Base-by-base conservation (phyloP, 2,113 vertebrate genomes). In the Semnopithecus entellus region DNA sequence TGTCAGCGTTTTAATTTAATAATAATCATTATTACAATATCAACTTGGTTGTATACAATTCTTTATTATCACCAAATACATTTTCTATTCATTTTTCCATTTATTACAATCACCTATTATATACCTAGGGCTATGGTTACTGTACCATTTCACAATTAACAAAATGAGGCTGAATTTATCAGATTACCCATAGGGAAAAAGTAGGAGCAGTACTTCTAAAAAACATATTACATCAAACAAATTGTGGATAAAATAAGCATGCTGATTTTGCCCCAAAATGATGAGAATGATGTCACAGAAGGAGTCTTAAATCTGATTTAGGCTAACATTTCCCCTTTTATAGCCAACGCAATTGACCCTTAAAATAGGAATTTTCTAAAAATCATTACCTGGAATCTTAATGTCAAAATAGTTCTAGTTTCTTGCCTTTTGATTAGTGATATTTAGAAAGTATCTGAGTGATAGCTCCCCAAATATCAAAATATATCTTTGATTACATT, bases 401-500 rank as follows among this genome's bases (percentile, higher is more conserved):
- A 75, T 76, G 73, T 45, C 70, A 95, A 17, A 89, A 88, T 70
- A 90, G 90, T 78, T 73, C 38, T 68, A 86, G 17, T 88, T 16
- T 48, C n/a, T 90, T 59, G 3, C 27, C 35, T 81, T 92, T 94
- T 80, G 18, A 35, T 84, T 92, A 76, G 35, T 43, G 30, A 43
- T 85, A 93, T 75, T 81, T 94, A 89, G 30, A 85, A 95, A 94
- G 38, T 50, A 66, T 48, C 3, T 92, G 73, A 88, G 8, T 20
- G 27, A 73, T 88, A 93, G 35, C 22, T 84, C 52, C 35, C 61
- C 27, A 94, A 90, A 90, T 94, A 83, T 6, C 48, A 81, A 94
- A 82, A 82, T 86, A 75, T 80, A 23, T 45, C n/a, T 90, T 76
- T 97, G 83, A 66, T 80, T 95, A 86, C 87, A 89, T 97, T 92